These are phyloP conservation scores for Helicolenus hilgendorfi DNA, from an alignment of 2,797 vertebrate species.

Conservation along the genomic window DNA sequence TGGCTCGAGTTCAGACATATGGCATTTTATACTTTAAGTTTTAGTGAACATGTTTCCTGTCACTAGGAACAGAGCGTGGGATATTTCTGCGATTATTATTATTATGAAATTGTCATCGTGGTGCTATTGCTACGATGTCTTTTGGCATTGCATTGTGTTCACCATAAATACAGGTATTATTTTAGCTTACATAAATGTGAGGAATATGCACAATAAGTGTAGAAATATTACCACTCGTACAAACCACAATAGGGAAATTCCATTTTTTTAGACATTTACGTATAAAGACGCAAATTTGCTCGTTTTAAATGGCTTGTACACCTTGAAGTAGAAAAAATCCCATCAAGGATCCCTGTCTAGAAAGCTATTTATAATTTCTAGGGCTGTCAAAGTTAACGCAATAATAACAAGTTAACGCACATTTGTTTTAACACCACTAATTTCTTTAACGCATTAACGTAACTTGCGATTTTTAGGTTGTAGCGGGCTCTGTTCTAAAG, in stretches of 20 bases:
- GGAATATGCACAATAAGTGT: neutral
- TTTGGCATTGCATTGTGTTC: neutral
- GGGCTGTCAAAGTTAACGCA: no score
- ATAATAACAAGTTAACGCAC: no score
- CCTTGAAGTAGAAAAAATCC: neutral
- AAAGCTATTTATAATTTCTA: constrained; percentile 1
- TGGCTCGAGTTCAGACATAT: neutral
- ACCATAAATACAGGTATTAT: neutral
- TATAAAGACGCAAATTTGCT: neutral
- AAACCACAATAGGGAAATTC: neutral
- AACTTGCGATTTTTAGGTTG: no score
- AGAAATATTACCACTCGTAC: neutral
- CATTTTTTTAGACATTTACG: neutral
- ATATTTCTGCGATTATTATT: neutral
- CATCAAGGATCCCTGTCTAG: constrained; percentile 1
- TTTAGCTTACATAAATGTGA: neutral
- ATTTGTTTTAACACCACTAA: no score
- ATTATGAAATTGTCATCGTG: neutral
- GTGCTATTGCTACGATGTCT: neutral
- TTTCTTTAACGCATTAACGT: no score
- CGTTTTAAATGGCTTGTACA: neutral
- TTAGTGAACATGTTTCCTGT: neutral
- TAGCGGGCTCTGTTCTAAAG: no score
- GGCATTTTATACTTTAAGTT: neutral
- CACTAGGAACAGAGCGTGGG: neutral